Conservation (phyloP, 2,888 invertebrate genomes). For the Odontocerum albicorne region DNA sequence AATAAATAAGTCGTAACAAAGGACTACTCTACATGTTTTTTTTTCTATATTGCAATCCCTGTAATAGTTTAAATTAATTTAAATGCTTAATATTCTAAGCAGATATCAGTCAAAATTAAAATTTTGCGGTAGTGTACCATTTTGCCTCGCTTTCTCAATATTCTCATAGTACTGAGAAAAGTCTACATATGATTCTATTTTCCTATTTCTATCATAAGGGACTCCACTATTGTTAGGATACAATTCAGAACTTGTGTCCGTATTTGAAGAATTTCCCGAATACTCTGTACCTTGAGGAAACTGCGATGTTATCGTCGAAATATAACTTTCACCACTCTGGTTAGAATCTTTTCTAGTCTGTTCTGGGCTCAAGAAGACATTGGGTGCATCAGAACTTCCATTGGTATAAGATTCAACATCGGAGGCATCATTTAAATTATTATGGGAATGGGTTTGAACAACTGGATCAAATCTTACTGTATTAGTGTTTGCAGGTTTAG, state of each 20-base stretch:
- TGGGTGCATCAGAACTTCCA: constrained; percentile 42
- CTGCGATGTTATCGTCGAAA: constrained; percentile 27
- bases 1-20: no score
- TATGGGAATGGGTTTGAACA: constrained; percentile 56
- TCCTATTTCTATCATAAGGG: constrained; percentile 62
- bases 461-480: constrained; percentile 66
- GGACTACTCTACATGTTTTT: no score
- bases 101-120: no score
- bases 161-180: constrained; percentile 79
- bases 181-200: constrained; percentile 80
- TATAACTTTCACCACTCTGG: constrained; percentile 34
- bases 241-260: constrained; percentile 50
- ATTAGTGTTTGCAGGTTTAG: constrained; percentile 43
- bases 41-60: no score
- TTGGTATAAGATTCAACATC: constrained; percentile 44
- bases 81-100: no score
- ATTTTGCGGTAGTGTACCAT: constrained; percentile 67
- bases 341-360: constrained; percentile 30
- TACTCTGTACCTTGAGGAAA: constrained; percentile 29
- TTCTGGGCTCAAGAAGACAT: constrained; percentile 36
- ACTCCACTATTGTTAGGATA: constrained; percentile 45
- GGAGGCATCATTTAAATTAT: constrained; percentile 41
- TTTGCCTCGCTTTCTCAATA: constrained; percentile 65
- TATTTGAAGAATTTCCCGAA: constrained; percentile 33
- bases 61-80: no score